These are phyloP conservation scores for Sebastes diploproa DNA, from an alignment of 2,797 vertebrate genomes.

Conservation along the genomic window DNA sequence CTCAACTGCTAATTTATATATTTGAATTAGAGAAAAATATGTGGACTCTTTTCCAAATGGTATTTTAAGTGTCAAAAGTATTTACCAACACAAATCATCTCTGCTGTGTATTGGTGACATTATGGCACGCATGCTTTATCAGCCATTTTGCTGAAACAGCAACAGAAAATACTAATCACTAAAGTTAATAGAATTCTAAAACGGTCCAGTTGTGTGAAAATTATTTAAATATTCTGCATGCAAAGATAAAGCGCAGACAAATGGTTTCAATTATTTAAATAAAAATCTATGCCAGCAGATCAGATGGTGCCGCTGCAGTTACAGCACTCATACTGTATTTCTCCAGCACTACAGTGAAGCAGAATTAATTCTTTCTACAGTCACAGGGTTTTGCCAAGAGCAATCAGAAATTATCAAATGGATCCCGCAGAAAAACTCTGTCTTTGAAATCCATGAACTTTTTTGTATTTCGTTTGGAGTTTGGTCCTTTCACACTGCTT, in stretches of 20 bases:
- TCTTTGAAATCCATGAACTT: conserved; percentile 55
- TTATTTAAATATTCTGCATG: conserved; percentile 8
- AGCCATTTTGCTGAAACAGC: conserved; percentile 8
- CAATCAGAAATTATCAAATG: conserved; percentile 42
- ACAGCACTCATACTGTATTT: conserved; percentile 19
- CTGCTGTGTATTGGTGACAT: not conserved
- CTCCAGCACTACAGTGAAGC: conserved; percentile 8
- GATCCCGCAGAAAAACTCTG: conserved; percentile 6
- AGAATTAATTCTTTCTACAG: conserved; percentile 28
- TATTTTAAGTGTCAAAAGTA: not conserved
- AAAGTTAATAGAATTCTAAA: conserved; percentile 23
- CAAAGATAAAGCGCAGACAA: conserved; percentile 17
- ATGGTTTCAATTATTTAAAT: conserved; percentile 24
- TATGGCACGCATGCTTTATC: not conserved
- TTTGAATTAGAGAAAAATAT: not conserved
- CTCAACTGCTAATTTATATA: not conserved
- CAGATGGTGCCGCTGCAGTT: conserved; percentile 1
- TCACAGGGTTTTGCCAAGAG: conserved; percentile 38
- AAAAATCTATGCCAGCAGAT: not conserved
- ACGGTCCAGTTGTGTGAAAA: not conserved
- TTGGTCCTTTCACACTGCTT: conserved; percentile 50
- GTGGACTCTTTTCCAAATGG: not conserved
- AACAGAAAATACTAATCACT: not conserved
- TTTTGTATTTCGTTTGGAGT: conserved; percentile 44
- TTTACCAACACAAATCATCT: not conserved